Evolutionary conservation across 1,140 invertebrate species (phyloP), one percentile per base, ranked within the genome.

Genomic region (Eriosoma lanigerum): DNA sequence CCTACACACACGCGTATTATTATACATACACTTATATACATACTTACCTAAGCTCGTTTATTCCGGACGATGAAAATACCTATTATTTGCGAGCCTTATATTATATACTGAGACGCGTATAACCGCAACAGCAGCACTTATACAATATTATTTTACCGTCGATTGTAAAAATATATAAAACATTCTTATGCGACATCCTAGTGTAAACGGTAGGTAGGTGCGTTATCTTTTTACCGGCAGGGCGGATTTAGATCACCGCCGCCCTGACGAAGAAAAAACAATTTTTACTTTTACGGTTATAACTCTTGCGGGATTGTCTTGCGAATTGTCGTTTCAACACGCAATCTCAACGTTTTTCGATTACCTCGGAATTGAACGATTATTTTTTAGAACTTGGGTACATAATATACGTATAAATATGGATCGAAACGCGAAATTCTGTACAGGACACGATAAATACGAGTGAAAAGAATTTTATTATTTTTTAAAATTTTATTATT

Each of bases 211-310:
- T 1, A 1, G 12, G 12, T 1, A 1, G 24, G 9, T 8, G 24
- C 26, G 48, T 52, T 26, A 32, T 73, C 50, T 58, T 58, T 26
- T 48, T 38, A n/a, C 54, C 1, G 54, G 24, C 26, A 21, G 21
- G 24, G 3, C 26, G 70, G 70, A 73, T 73, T 52, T 52, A n/a
- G 48, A 72, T 12, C 66, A 5, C 10, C 44, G 13, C 13, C 24
- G 21, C 3, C 66, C n/a, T n/a, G 32, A 1, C 9, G 0, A 26
- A 46, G 26, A 15, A 54, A 73, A 73, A 73, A 54, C 70, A 52
- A 54, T 73, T 73, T 73, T 50, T 50, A 26, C 17, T 32, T 29
- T 73, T 52, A 73, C 26, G 70, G 68, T 50, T 50, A 26, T 72
- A 48, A 50, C 48, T 64, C 62, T 64, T 64, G 17, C n/a, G 29